Evolutionary conservation across 2,113 vertebrate genomes (phyloP), one percentile per base, ranked within the genome.

Genomic region (Phylloscopus trochiloides): DNA sequence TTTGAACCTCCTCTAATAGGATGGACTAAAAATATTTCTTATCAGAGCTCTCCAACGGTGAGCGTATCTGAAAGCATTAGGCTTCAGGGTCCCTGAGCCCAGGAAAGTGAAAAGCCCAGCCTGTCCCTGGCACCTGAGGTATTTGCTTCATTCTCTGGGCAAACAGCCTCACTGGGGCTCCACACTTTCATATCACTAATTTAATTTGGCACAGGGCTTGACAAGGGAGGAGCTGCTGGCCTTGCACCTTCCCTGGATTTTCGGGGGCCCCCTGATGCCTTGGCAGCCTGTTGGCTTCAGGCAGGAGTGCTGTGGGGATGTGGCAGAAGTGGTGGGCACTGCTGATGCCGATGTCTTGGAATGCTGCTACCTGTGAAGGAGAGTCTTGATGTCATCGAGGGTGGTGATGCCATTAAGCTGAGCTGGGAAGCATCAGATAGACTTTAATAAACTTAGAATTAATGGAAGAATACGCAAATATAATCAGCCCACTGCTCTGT

Each of bases 31-130:
- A 72, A 18, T 54, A 40, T 34, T 80, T 79, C 13, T 40, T 58
- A 21, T 18, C 52, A 32, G 48, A 59, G 38, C 38, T 74, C 52
- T 34, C 32, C 1, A 6, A n/a, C 17, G 66, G 12, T 0, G 1
- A 83, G 36, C 0, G 0, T 63, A 34, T 21, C 58, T 8, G 4
- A 10, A 70, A 43, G 70, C 0, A 0, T 51, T 2, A 3, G 54
- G 45, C 34, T 51, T 54, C 0, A 3, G 43, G 34, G 2, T 24
- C 17, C 24, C 38, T 3, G 0, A 21, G 34, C 13, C 3, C 5
- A 11, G 34, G 43, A 29, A 15, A 13, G 15, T 31, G 51, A 15
- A 43, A 43, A 58, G 25, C 34, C 29, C 38, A 85, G 51, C 38
- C 47, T 3, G 0, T 54, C 40, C 66, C 52, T 12, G 2, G 65